These are phyloP conservation scores for Gavialis gangeticus DNA, from an alignment of 2,113 vertebrate genomes.

Conservation along the genomic window DNA sequence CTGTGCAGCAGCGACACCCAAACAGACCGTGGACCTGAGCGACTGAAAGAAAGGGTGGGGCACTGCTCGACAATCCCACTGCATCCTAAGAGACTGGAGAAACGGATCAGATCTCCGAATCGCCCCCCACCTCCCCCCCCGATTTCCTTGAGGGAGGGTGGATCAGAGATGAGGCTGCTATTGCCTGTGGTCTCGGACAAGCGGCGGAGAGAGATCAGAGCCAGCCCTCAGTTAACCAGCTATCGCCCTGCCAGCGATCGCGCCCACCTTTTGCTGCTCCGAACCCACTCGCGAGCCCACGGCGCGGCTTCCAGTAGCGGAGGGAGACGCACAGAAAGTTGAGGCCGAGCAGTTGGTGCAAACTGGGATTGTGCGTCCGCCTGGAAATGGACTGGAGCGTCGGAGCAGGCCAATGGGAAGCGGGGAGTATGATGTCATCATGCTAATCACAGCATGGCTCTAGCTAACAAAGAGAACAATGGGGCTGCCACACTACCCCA, in stretches of 20 bases:
- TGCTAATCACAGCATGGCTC: slow-evolving; percentile 90
- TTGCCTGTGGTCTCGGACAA: background rate
- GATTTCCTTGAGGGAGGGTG: no score
- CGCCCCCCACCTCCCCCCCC: background rate
- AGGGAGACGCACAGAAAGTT: slow-evolving; percentile 54
- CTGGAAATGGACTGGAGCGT: slow-evolving; percentile 73
- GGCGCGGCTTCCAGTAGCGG: background rate
- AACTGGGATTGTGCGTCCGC: slow-evolving; percentile 68
- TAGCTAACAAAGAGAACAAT: slow-evolving; percentile 99
- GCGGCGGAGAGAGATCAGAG: background rate
- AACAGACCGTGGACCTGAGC: background rate
- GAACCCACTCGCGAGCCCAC: background rate
- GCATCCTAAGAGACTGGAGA: background rate
- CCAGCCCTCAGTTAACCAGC: background rate
- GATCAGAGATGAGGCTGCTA: background rate
- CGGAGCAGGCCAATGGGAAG: slow-evolving; percentile 84
- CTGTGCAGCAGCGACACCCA: background rate
- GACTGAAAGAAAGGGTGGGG: background rate
- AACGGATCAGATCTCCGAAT: background rate
- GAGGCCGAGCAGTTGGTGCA: slow-evolving; percentile 18
- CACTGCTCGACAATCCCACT: background rate
- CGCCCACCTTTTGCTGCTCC: accelerated
- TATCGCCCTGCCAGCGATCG: accelerated
- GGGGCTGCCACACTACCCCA: slow-evolving; percentile 61
- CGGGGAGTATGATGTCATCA: slow-evolving; percentile 91